Evolutionary conservation across 2,888 invertebrate genomes (phyloP).

Genomic region (Euzophera pinguis): DNA sequence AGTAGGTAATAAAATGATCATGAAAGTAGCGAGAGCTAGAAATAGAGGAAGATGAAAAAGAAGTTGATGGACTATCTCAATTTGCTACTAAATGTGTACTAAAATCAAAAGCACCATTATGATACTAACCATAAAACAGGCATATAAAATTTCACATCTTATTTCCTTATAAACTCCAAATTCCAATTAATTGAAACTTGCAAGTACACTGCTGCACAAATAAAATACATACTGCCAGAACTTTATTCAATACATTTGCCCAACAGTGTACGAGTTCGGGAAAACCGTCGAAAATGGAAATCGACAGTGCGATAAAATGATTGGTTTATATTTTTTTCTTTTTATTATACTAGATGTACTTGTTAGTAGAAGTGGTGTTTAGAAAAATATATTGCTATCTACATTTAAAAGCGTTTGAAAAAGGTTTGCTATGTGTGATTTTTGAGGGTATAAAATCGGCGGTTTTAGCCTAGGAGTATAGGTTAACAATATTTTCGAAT

Average conservation of each 20-base stretch:
- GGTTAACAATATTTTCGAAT: no score
- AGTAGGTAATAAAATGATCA: no score
- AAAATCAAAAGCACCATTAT: no score
- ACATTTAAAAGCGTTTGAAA: no score
- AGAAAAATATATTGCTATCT: not conserved
- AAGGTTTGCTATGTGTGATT: no score
- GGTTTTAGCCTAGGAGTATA: no score
- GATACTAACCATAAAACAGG: no score
- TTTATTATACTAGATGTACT: not conserved
- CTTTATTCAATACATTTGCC: constrained; percentile 17
- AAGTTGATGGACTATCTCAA: no score
- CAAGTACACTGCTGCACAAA: constrained; percentile 7
- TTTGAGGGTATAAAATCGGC: no score
- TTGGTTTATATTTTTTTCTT: constrained; percentile 4
- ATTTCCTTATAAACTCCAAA: not conserved
- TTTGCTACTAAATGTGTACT: no score
- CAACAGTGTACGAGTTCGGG: constrained; percentile 9
- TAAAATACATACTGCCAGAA: constrained; percentile 6
- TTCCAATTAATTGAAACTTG: constrained; percentile 5
- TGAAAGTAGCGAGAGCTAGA: no score
- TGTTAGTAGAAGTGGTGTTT: not conserved
- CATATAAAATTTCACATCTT: not conserved
- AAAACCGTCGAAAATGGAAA: constrained; percentile 15
- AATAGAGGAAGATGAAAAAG: no score
- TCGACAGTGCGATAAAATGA: constrained; percentile 9